These are phyloP conservation scores for Cryptoblepharus egeriae DNA, from an alignment of 2,797 vertebrate species.

Conservation along the genomic window DNA sequence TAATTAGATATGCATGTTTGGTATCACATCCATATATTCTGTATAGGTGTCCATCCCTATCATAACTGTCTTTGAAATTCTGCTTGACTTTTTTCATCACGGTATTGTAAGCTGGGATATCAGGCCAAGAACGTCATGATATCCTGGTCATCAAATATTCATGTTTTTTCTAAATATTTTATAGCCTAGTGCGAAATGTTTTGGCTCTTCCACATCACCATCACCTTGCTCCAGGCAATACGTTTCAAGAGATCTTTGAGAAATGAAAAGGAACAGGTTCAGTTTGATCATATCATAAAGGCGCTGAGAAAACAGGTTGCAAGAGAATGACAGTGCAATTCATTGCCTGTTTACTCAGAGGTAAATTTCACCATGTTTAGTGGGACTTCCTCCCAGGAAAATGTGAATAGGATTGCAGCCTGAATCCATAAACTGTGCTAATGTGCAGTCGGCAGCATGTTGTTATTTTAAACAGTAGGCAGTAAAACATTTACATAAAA, in stretches of 20 bases:
- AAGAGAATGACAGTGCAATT: too few species aligned
- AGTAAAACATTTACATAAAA: too few species aligned
- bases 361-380: too few species aligned
- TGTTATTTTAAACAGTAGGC: not conserved
- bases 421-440: not conserved
- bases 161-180: constrained; percentile 37
- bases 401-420: too few species aligned
- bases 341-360: too few species aligned
- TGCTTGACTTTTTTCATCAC: constrained; percentile 1
- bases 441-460: not conserved
- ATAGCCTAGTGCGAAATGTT: constrained; percentile 1
- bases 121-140: not conserved
- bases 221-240: not conserved
- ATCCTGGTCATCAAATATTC: constrained; percentile 13
- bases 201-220: not conserved
- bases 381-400: too few species aligned
- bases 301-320: not conserved
- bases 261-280: not conserved
- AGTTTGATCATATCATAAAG: not conserved
- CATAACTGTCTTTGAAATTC: constrained; percentile 1
- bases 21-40: too few species aligned
- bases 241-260: not conserved
- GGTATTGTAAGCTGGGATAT: not conserved
- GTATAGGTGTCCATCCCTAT: not conserved
- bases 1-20: too few species aligned